Evolutionary conservation across 2,113 vertebrate genomes (phyloP).

Genomic region (Chaetops frenatus): DNA sequence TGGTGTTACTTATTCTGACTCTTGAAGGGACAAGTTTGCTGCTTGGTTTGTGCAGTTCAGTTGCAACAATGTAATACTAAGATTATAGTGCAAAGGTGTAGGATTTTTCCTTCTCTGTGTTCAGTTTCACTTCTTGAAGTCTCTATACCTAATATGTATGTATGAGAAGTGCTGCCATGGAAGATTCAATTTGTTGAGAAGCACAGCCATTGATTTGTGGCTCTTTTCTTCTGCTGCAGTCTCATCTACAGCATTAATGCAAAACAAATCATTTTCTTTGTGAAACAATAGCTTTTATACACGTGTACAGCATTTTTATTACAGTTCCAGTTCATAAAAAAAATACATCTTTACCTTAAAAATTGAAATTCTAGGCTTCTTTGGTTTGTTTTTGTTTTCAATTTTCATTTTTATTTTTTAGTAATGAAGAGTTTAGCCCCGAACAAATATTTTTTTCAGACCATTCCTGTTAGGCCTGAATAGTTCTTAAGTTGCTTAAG

Average conservation of each 20-base stretch:
- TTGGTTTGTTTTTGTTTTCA: neutral
- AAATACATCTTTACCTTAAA: neutral
- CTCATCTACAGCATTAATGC: slow-evolving; percentile 4
- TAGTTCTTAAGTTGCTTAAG: neutral
- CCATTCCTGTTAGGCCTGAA: neutral
- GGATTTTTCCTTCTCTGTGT: neutral
- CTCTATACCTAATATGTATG: neutral
- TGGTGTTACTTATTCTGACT: neutral
- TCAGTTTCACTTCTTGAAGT: neutral
- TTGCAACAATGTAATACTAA: neutral
- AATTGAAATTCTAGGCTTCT: neutral
- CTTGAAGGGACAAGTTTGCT: neutral
- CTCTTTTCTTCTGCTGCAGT: neutral
- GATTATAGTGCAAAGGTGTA: neutral
- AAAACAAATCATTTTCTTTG: slow-evolving; percentile 15
- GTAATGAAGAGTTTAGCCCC: neutral
- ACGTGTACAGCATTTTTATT: neutral
- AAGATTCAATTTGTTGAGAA: slow-evolving; percentile 46
- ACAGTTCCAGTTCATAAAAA: neutral
- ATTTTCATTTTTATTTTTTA: neutral
- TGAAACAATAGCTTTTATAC: slow-evolving; percentile 26
- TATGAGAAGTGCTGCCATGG: neutral
- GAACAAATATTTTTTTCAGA: neutral
- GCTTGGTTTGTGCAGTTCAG: neutral
- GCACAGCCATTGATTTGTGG: slow-evolving; percentile 31